These are phyloP conservation scores for Spinibarbus caldwelli DNA, from an alignment of 2,797 vertebrate genomes.

Conservation along the genomic window DNA sequence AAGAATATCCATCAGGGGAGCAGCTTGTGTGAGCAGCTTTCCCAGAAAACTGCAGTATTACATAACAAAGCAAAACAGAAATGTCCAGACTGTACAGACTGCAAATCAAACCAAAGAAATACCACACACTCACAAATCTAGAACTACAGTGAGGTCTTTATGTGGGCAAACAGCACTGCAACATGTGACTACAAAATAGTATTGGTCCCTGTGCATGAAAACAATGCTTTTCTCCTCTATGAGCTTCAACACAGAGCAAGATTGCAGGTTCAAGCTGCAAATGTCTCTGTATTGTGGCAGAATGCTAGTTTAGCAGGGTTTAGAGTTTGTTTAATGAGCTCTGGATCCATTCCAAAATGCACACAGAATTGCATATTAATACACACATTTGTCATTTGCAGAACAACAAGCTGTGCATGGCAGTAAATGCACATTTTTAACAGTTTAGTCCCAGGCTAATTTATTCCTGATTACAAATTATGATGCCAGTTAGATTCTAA, in stretches of 20 bases:
- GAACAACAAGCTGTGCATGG: not conserved
- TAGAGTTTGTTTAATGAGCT: conserved; percentile 13
- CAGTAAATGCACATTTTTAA: not conserved
- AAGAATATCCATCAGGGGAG: not conserved
- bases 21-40: not conserved
- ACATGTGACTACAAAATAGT: conserved; percentile 6
- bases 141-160: conserved; percentile 19
- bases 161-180: not conserved
- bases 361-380: not conserved
- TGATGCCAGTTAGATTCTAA: not conserved
- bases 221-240: not conserved
- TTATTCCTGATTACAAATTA: not conserved
- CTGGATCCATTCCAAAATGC: not conserved
- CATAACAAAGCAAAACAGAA: not conserved
- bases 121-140: conserved; percentile 6
- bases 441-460: not conserved
- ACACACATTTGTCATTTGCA: not conserved
- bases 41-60: conserved; percentile 4
- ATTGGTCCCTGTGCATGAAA: not conserved
- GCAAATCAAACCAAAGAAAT: not conserved
- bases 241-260: not conserved
- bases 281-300: not conserved
- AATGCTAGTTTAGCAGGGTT: not conserved
- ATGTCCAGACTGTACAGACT: not conserved
- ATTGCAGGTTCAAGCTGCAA: not conserved